Evolutionary conservation across 2,888 invertebrate genomes (phyloP).

Genomic region (Siphlonurus alternatus): DNA sequence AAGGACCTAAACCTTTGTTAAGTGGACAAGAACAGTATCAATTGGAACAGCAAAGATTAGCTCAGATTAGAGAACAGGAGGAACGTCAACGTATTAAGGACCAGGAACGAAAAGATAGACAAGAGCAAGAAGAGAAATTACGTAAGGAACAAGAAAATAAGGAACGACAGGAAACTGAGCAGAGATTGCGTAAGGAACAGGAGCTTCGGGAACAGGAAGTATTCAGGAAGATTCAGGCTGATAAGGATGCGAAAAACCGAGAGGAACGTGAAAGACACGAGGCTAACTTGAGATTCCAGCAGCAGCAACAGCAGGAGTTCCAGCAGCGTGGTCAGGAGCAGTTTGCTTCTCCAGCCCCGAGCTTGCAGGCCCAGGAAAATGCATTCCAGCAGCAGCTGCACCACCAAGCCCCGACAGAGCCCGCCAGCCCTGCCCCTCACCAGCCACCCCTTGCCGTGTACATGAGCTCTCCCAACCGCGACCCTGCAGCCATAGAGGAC

Average conservation of each 20-base stretch:
- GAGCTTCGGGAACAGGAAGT: conserved; percentile 21
- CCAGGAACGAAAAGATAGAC: conserved; percentile 17
- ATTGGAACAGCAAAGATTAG: conserved; percentile 15
- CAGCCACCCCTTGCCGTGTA: conserved; percentile 74
- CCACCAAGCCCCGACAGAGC: neutral
- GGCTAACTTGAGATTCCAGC: conserved; percentile 21
- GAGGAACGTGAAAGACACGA: conserved; percentile 22
- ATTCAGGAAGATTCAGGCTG: conserved; percentile 20
- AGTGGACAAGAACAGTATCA: conserved; percentile 23
- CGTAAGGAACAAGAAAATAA: conserved; percentile 21
- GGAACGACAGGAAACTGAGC: conserved; percentile 21
- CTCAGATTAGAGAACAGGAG: conserved; percentile 19
- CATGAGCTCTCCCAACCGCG: conserved; percentile 33
- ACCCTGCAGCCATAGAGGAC: conserved; percentile 32
- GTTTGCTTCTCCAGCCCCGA: too few species aligned
- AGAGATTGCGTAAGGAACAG: conserved; percentile 18
- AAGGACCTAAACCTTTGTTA: conserved; percentile 13
- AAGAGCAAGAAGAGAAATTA: conserved; percentile 6
- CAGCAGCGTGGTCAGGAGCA: too few species aligned
- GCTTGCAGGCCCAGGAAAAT: neutral
- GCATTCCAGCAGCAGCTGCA: neutral
- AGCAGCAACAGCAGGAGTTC: conserved; percentile 16
- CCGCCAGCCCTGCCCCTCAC: conserved; percentile 34
- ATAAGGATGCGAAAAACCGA: conserved; percentile 14
- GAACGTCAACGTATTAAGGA: conserved; percentile 21